These are phyloP conservation scores for Pterobdella sp. DNA, from an alignment of 2,888 invertebrate genomes.

Conservation along the genomic window DNA sequence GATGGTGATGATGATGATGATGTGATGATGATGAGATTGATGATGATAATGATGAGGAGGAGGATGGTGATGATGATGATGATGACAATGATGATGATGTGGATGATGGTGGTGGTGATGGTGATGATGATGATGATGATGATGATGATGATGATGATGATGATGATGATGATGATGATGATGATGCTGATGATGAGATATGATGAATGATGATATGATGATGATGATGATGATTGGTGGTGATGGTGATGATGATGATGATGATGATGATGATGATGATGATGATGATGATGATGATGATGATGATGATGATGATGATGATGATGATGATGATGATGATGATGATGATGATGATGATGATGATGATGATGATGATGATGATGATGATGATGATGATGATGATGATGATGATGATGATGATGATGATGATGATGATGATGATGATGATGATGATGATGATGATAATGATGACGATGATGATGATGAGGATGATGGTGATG, in stretches of 20 bases:
- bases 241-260: constrained; percentile 30
- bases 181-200: neutral
- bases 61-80: neutral
- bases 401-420: constrained; percentile 29
- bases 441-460: constrained; percentile 30
- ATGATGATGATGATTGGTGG: too few relatives aligned
- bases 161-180: neutral
- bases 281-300: constrained; percentile 30
- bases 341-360: constrained; percentile 30
- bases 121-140: too few relatives aligned
- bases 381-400: constrained; percentile 27
- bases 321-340: constrained; percentile 30
- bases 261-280: constrained; percentile 30
- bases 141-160: neutral
- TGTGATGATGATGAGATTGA: neutral
- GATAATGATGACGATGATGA: constrained; percentile 29
- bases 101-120: too few relatives aligned
- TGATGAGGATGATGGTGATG: too few relatives aligned
- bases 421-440: constrained; percentile 30
- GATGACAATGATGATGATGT: neutral
- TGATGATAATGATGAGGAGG: neutral
- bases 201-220: too few relatives aligned
- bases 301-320: constrained; percentile 30
- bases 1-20: constrained; percentile 12
- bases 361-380: constrained; percentile 27